A percentile compares a stretch with the other conserved stretches of the same genome.
phyloP scores from a whole-genome alignment of 2,888 invertebrate genomes.

The Matsumyia berberina region DNA sequence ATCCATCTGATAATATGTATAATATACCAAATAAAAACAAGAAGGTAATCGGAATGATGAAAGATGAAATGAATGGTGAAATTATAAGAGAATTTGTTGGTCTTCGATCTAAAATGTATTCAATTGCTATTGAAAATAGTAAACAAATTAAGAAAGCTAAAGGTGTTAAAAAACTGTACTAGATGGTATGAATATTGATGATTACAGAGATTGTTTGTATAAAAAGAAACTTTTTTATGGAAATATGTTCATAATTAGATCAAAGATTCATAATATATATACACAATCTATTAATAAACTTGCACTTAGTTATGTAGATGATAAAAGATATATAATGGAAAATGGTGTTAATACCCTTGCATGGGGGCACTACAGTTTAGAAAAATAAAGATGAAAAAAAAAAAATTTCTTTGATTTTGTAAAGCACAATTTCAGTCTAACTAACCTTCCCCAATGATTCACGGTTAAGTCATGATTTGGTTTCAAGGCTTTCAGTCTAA shows the following conservation, averaged over 20 bases:
- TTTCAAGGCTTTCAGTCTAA: no score
- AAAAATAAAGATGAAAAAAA: not conserved
- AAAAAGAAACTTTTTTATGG: no score
- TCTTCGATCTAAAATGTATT: slow-evolving; percentile 54
- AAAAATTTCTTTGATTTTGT: no score
- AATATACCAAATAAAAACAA: slow-evolving; percentile 67
- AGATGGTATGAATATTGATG: not conserved
- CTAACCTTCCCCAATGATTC: no score
- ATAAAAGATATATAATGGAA: slow-evolving; percentile 27
- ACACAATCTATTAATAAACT: slow-evolving; percentile 5
- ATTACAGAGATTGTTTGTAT: no score
- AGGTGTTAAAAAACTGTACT: slow-evolving; percentile 3
- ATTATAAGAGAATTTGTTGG: slow-evolving; percentile 62
- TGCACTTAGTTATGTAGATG: slow-evolving; percentile 23
- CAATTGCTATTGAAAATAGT: slow-evolving; percentile 10
- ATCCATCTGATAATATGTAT: slow-evolving; percentile 77
- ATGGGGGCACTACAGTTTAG: slow-evolving; percentile 8
- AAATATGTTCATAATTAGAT: not conserved
- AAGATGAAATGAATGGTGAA: slow-evolving; percentile 63
- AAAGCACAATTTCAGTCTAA: no score
- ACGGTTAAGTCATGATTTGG: no score
- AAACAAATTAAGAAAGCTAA: slow-evolving; percentile 45
- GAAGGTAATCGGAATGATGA: slow-evolving; percentile 61
- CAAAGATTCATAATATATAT: not conserved
- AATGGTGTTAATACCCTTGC: slow-evolving; percentile 10